Base-by-base conservation (phyloP, 2,888 invertebrate species). In the Psylliodes chrysocephalus region DNA sequence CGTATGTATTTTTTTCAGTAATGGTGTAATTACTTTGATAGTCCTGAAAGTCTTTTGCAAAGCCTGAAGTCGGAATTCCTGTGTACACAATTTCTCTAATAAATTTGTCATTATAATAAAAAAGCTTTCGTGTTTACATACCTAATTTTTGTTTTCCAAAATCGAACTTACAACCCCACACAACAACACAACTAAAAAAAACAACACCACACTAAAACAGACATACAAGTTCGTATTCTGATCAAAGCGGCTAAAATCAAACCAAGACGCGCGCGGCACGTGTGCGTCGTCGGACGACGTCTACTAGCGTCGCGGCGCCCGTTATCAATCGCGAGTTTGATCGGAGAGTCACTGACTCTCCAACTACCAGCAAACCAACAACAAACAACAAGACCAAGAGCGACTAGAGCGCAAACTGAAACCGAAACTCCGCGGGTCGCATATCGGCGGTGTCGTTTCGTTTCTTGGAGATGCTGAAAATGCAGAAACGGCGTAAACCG, bases 251-350 rank as follows among this genome's bases (percentile, higher is more conserved):
- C n/a, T 17, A 15, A n/a, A n/a, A n/a, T n/a, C 22, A 47, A 25
- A 25, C 14, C 12, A 14, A 12, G 30, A n/a, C 17, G 30, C 17
- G 30, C 49, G 30, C 6, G 15, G 30, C 42, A 28, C 42, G 55
- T 55, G 49, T 51, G 33, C 49, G 51, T 53, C 60, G 63, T 51
- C 38, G 57, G 51, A 47, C 60, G 63, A 54, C 38, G 57, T 28
- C 47, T n/a, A n/a, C n/a, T n/a, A n/a, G 51, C 42, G 60, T 44
- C 52, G 57, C 52, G 56, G 49, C 59, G 54, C 38, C 35, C 60
- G 63, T 35, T 60, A 61, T 53, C 60, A 65, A 49, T 38, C 57
- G 57, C 46, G 64, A 49, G 12, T 19, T 25, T 46, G 25, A 54
- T 44, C 53, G 46, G 60, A 53, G 66, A 62, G 66, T 61, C 63